These are phyloP conservation scores for Bombyx mandarina DNA, from an alignment of 1,140 invertebrate species.

Conservation along the genomic window DNA sequence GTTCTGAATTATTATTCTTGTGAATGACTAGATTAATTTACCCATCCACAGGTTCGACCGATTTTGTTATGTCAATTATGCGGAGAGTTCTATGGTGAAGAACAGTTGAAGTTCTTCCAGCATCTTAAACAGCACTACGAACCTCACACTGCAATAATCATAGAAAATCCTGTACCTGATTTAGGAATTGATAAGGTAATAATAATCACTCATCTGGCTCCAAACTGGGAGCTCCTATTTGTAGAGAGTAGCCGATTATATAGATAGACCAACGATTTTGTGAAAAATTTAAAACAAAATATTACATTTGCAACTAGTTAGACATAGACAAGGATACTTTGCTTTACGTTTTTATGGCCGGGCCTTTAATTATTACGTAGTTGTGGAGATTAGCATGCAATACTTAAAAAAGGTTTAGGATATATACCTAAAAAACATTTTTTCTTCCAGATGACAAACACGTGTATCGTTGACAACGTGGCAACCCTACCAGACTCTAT, in stretches of 20 bases:
- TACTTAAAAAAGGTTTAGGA: too few relatives aligned
- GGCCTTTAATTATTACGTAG: too few relatives aligned
- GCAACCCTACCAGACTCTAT: slow-evolving; percentile 60
- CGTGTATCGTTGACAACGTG: slow-evolving; percentile 63
- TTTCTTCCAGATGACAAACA: slow-evolving; percentile 56
- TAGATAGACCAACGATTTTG: too few relatives aligned
- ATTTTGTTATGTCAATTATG: slow-evolving; percentile 61
- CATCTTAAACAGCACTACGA: slow-evolving; percentile 87
- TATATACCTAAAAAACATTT: background rate
- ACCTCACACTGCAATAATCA: slow-evolving; percentile 67
- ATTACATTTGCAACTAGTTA: too few relatives aligned
- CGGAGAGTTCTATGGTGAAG: slow-evolving; percentile 66
- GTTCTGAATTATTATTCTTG: too few relatives aligned
- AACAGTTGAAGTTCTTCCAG: slow-evolving; percentile 84
- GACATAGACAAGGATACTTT: too few relatives aligned
- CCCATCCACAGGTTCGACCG: slow-evolving; percentile 41
- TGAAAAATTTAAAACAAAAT: too few relatives aligned
- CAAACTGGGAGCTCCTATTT: too few relatives aligned
- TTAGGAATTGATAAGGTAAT: slow-evolving; percentile 51
- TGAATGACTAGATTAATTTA: background rate
- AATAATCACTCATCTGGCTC: too few relatives aligned
- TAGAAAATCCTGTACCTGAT: slow-evolving; percentile 54
- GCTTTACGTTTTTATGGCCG: too few relatives aligned
- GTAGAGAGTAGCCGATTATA: too few relatives aligned
- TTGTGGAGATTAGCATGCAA: too few relatives aligned